phyloP scores from a whole-genome alignment of 2,888 invertebrate genomes.

The Agonopterix arenella region DNA sequence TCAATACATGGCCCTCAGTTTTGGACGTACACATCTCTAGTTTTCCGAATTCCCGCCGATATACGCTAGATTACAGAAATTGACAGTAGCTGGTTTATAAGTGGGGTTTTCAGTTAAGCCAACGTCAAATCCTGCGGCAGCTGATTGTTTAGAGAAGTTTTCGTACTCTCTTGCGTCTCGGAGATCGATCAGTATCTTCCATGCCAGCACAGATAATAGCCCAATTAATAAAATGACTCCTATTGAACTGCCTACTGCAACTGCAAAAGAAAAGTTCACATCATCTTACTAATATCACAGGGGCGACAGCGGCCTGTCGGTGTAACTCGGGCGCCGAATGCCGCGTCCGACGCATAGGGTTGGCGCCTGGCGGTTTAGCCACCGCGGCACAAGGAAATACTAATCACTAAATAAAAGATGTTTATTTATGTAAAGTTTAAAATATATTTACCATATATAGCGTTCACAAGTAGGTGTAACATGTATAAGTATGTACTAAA shows the following conservation, averaged over 20 bases:
- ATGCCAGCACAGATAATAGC: constrained; percentile 41
- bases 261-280: constrained; percentile 25
- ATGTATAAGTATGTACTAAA: too few relatives aligned
- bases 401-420: too few relatives aligned
- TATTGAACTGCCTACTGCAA: constrained; percentile 41
- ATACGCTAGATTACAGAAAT: constrained; percentile 41
- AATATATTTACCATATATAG: too few relatives aligned
- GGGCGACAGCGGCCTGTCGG: too few relatives aligned
- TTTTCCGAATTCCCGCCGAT: constrained; percentile 12
- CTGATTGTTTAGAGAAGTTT: constrained; percentile 37
- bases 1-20: too few relatives aligned
- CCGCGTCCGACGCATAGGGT: too few relatives aligned
- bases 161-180: constrained; percentile 50
- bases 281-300: too few relatives aligned
- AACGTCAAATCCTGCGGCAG: constrained; percentile 35
- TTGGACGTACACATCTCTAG: background rate
- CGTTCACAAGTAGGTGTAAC: too few relatives aligned
- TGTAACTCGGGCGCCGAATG: too few relatives aligned
- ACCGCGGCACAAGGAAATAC: too few relatives aligned
- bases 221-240: constrained; percentile 49
- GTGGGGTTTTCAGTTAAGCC: constrained; percentile 27
- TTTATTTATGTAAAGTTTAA: too few relatives aligned
- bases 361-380: too few relatives aligned
- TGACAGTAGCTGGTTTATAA: constrained; percentile 33
- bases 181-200: constrained; percentile 49